Conservation (phyloP, 1,140 invertebrate genomes). For the Brachionus asplanchnoidis region DNA sequence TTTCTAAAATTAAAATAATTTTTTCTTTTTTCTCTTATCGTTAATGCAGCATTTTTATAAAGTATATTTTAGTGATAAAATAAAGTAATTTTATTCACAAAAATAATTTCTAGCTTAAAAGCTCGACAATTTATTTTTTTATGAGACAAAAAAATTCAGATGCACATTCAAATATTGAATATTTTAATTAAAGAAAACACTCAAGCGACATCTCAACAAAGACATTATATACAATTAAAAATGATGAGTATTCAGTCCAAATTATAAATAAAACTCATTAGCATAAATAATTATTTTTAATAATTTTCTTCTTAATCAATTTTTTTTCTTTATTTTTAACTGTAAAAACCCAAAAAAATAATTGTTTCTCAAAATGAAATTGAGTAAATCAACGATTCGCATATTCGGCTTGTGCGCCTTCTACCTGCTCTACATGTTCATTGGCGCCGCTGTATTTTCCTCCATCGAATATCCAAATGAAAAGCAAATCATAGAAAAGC, state of each 20-base stretch:
- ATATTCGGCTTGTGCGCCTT: background rate
- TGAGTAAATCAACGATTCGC: constrained; percentile 8
- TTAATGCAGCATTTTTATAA: too few relatives aligned
- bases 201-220: too few relatives aligned
- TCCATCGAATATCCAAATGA: constrained; percentile 33
- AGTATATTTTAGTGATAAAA: too few relatives aligned
- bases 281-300: background rate
- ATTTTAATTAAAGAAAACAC: too few relatives aligned
- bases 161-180: background rate
- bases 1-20: too few relatives aligned
- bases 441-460: constrained; percentile 37
- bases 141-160: background rate
- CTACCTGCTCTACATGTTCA: constrained; percentile 23
- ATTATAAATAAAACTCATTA: background rate
- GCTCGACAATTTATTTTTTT: too few relatives aligned
- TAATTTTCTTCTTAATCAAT: background rate
- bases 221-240: background rate
- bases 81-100: too few relatives aligned
- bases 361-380: background rate
- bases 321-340: background rate
- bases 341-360: background rate
- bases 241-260: background rate
- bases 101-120: too few relatives aligned
- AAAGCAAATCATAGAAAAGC: constrained; percentile 58
- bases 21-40: too few relatives aligned